phyloP scores from a whole-genome alignment of 2,113 vertebrate species.

The Suncus etruscus region DNA sequence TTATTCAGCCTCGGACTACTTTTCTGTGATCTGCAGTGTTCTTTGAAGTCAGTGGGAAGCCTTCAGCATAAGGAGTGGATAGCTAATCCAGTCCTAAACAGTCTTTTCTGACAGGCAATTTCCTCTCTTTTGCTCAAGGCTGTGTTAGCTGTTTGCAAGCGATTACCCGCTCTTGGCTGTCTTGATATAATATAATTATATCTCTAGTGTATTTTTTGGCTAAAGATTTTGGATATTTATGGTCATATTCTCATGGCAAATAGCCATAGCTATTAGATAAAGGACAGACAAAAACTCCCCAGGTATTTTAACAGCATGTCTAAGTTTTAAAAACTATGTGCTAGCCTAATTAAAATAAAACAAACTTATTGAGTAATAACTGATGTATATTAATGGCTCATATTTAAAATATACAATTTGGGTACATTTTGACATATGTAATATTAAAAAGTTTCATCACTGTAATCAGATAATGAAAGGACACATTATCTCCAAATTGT shows the following conservation, averaged over 20 bases:
- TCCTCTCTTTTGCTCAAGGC: slow-evolving; percentile 43
- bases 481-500: neutral
- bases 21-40: slow-evolving; percentile 56
- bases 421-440: neutral
- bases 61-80: slow-evolving; percentile 20
- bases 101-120: slow-evolving; percentile 27
- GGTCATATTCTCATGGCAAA: neutral
- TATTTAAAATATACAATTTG: neutral
- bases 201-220: slow-evolving; percentile 35
- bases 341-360: neutral
- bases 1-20: slow-evolving; percentile 12
- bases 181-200: slow-evolving; percentile 8
- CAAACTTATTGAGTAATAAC: slow-evolving; percentile 29
- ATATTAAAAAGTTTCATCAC: neutral
- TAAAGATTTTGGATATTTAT: slow-evolving; percentile 40
- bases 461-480: neutral
- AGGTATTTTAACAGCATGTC: slow-evolving; percentile 17
- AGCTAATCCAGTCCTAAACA: slow-evolving; percentile 14
- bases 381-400: neutral
- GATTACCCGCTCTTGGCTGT: neutral
- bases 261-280: neutral
- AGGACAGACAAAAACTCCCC: neutral
- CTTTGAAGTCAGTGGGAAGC: slow-evolving; percentile 73
- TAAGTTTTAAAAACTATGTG: slow-evolving; percentile 14
- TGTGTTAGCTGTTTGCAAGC: slow-evolving; percentile 4